Evolutionary conservation across 2,797 vertebrate species (phyloP).

Genomic region (Lacerta viridis): DNA sequence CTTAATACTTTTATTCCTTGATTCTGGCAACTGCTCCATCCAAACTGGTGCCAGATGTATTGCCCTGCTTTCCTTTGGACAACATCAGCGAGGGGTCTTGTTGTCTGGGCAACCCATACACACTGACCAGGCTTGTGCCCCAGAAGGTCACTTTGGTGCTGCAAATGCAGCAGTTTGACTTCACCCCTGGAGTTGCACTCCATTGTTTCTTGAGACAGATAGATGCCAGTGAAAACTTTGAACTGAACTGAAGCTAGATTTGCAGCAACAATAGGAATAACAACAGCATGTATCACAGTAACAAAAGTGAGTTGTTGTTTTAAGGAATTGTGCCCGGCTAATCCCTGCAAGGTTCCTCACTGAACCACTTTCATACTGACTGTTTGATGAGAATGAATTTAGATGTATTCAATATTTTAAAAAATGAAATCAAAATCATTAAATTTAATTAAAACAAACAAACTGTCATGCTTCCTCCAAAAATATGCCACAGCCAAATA

Average conservation of each 20-base stretch:
- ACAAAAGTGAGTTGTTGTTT: background rate
- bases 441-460: background rate
- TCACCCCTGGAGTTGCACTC: no score
- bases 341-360: background rate
- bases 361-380: background rate
- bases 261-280: no score
- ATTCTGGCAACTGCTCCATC: background rate
- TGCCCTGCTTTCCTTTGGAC: no score
- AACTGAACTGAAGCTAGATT: no score
- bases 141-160: no score
- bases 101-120: no score
- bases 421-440: background rate
- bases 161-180: no score
- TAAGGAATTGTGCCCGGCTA: background rate
- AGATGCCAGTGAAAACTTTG: no score
- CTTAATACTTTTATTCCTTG: background rate
- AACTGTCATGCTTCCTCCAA: background rate
- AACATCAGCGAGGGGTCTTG: no score
- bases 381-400: background rate
- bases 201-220: no score
- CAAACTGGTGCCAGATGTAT: no score
- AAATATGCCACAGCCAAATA: background rate
- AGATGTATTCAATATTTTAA: background rate
- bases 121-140: no score
- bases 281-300: background rate